These are phyloP conservation scores for Cantharis rustica DNA, from an alignment of 2,888 invertebrate genomes.

Conservation along the genomic window DNA sequence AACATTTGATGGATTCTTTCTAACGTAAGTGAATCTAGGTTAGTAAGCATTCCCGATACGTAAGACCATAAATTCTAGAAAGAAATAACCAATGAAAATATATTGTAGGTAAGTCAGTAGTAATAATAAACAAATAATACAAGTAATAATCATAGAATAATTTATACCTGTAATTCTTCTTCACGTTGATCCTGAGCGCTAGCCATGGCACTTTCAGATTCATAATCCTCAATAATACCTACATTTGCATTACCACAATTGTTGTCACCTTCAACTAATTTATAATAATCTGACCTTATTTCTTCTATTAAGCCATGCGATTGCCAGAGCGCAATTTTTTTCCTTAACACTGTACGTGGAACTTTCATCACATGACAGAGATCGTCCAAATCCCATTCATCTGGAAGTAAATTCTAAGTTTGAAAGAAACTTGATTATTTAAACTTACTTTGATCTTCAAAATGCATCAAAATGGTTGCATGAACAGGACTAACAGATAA, in stretches of 20 bases:
- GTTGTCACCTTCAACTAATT: constrained; percentile 70
- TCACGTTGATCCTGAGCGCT: constrained; percentile 93
- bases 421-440: neutral
- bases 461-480: constrained; percentile 92
- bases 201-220: constrained; percentile 92
- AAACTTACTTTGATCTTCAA: constrained; percentile 77
- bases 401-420: constrained; percentile 52
- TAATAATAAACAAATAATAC: no score
- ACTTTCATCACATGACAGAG: constrained; percentile 84
- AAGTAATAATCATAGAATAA: constrained; percentile 1
- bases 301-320: constrained; percentile 88
- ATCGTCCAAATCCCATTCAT: constrained; percentile 85
- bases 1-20: constrained; percentile 96
- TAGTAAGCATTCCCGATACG: constrained; percentile 95
- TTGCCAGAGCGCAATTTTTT: constrained; percentile 93
- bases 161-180: constrained; percentile 82
- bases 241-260: constrained; percentile 60
- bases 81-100: constrained; percentile 31
- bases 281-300: constrained; percentile 73
- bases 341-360: constrained; percentile 80
- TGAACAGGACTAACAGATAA: constrained; percentile 90
- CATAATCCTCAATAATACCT: constrained; percentile 82
- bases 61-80: constrained; percentile 90
- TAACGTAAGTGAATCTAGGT: constrained; percentile 87
- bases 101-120: no score